Evolutionary conservation across 1,140 invertebrate genomes (phyloP).

Genomic region (Zaprionus africanus): DNA sequence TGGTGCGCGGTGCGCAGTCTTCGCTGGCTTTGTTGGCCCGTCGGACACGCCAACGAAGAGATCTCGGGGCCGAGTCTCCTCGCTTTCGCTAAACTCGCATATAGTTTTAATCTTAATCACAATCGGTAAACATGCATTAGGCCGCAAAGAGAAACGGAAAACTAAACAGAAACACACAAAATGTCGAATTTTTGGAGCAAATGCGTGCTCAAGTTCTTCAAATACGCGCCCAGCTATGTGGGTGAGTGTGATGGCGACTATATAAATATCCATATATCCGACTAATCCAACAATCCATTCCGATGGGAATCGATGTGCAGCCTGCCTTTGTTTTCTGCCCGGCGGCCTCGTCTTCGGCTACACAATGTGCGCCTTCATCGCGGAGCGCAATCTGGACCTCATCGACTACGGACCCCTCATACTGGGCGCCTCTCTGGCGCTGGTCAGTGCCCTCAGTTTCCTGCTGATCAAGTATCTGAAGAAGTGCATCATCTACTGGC

Average conservation of each 20-base stretch:
- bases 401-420: conserved; percentile 75
- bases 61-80: not conserved
- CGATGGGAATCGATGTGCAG: conserved; percentile 25
- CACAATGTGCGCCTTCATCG: conserved; percentile 73
- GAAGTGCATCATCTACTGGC: conserved; percentile 74
- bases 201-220: conserved; percentile 66
- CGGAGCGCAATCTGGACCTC: conserved; percentile 56
- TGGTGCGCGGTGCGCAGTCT: conserved; percentile 23
- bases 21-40: conserved; percentile 7
- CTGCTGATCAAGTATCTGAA: conserved; percentile 64
- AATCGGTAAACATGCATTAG: conserved; percentile 7
- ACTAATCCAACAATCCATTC: not conserved
- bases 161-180: conserved; percentile 6
- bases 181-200: conserved; percentile 74
- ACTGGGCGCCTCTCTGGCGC: conserved; percentile 61
- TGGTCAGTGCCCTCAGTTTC: conserved; percentile 57
- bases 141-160: not conserved
- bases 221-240: conserved; percentile 76
- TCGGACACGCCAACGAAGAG: conserved; percentile 1
- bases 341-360: conserved; percentile 78
- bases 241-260: conserved; percentile 57
- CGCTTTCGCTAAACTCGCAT: not conserved
- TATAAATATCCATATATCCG: not conserved
- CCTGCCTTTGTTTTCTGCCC: conserved; percentile 73
- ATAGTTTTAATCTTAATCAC: conserved; percentile 6